phyloP scores from a whole-genome alignment of 2,113 vertebrate species.

The Pelusios castaneus region DNA sequence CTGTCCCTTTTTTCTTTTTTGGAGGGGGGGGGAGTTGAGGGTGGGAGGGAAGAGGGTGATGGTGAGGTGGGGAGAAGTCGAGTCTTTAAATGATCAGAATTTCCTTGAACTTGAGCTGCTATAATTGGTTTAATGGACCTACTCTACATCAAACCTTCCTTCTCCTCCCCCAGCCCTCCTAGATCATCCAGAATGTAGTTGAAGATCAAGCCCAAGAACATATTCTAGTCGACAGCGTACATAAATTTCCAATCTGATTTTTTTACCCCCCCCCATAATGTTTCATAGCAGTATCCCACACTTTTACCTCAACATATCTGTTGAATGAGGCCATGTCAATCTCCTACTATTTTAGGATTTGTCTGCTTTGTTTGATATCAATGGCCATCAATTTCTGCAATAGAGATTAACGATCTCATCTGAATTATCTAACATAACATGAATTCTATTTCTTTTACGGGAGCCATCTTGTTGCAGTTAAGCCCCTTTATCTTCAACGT shows the following conservation, averaged over 20 bases:
- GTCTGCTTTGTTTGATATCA: constrained; percentile 30
- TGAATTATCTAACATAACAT: constrained; percentile 4
- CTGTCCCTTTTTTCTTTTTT: not conserved
- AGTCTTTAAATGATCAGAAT: not conserved
- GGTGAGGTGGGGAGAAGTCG: too few species aligned
- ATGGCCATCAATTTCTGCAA: constrained; percentile 25
- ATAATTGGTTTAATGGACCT: not conserved
- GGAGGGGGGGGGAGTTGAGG: too few species aligned
- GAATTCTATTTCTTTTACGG: constrained; percentile 32
- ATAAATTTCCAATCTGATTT: not conserved
- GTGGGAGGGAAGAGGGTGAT: too few species aligned
- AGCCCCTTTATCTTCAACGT: constrained; percentile 49
- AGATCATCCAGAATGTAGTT: not conserved
- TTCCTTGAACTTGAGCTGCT: not conserved
- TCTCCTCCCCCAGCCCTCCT: not conserved
- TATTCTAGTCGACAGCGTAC: not conserved
- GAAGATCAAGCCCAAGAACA: not conserved
- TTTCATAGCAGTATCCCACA: not conserved
- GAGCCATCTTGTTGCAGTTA: constrained; percentile 26
- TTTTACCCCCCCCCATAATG: constrained; percentile 1
- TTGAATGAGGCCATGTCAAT: constrained; percentile 39
- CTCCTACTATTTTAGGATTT: constrained; percentile 50
- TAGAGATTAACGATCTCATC: constrained; percentile 41
- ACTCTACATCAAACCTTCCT: not conserved
- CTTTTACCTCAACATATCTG: not conserved